These are phyloP conservation scores for Arctocebus calabarensis DNA, from an alignment of 2,797 vertebrate genomes.

Conservation along the genomic window DNA sequence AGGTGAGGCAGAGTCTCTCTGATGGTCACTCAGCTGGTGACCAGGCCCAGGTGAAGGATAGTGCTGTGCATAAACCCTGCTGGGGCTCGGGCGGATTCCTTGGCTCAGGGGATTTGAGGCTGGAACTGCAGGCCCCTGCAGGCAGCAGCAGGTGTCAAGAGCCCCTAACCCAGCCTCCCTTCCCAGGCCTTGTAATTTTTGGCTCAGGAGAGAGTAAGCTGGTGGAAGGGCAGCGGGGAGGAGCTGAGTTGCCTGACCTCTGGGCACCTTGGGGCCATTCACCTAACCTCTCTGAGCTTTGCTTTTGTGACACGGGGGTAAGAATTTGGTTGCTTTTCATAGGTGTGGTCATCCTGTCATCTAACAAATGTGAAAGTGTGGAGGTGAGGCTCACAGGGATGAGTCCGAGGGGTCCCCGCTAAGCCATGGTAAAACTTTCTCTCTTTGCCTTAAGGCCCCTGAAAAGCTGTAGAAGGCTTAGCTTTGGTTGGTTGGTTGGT, in stretches of 20 bases:
- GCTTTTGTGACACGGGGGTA: neutral
- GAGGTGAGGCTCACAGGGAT: neutral
- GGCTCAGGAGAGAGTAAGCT: neutral
- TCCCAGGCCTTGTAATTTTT: neutral
- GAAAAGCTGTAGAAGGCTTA: neutral
- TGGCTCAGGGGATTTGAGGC: neutral
- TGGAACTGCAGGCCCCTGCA: neutral
- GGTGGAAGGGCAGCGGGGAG: neutral
- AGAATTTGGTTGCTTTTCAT: neutral
- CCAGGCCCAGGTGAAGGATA: neutral
- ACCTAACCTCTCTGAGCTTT: neutral
- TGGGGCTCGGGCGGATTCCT: neutral
- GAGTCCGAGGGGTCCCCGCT: neutral
- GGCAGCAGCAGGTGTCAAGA: neutral
- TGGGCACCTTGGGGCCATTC: neutral
- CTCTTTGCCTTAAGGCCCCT: neutral
- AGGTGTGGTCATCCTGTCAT: neutral
- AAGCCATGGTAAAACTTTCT: neutral
- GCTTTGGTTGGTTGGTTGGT: neutral
- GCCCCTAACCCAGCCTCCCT: neutral
- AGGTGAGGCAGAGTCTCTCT: neutral
- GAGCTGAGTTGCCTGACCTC: neutral
- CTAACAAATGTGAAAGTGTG: neutral
- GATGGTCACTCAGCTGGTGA: neutral
- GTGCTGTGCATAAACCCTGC: neutral